A percentile compares a stretch with the other conserved stretches of the same genome.
Conservation (phyloP, 1,140 invertebrate species). For the Stenopsyche tienmushanensis region DNA sequence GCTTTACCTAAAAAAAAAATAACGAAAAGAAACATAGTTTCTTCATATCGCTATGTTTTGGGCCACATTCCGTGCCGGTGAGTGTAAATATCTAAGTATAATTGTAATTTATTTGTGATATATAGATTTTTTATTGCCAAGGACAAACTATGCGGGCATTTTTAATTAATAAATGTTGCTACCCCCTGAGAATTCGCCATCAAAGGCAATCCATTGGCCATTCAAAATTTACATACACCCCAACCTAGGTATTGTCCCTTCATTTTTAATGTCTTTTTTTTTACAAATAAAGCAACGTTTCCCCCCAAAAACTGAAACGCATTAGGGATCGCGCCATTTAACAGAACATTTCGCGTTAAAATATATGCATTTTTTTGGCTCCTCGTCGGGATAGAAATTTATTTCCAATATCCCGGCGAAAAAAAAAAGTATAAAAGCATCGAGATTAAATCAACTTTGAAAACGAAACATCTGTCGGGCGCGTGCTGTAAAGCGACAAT, state of each 20-base stretch:
- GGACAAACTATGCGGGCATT: no score
- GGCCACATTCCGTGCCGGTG: no score
- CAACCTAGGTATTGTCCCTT: constrained; percentile 13
- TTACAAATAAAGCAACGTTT: constrained; percentile 31
- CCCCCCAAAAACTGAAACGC: constrained; percentile 34
- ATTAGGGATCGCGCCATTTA: constrained; percentile 31
- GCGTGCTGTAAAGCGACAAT: constrained; percentile 11
- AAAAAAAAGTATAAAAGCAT: constrained; percentile 13
- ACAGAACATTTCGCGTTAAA: constrained; percentile 28
- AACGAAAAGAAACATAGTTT: no score
- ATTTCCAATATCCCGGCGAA: constrained; percentile 14
- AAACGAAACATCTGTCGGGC: constrained; percentile 26
- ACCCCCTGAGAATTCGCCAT: neutral
- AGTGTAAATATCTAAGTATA: no score
- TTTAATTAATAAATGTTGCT: no score
- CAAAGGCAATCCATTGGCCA: constrained; percentile 26
- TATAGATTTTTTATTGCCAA: no score
- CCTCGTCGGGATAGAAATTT: constrained; percentile 17
- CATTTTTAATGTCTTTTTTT: constrained; percentile 40
- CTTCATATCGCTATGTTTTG: no score
- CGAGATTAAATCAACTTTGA: constrained; percentile 30
- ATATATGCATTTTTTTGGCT: constrained; percentile 29
- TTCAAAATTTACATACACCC: constrained; percentile 37
- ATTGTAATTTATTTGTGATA: no score
- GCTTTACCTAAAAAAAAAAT: no score